Base-by-base conservation (phyloP, 1,140 invertebrate genomes). In the Mizuhopecten yessoensis region DNA sequence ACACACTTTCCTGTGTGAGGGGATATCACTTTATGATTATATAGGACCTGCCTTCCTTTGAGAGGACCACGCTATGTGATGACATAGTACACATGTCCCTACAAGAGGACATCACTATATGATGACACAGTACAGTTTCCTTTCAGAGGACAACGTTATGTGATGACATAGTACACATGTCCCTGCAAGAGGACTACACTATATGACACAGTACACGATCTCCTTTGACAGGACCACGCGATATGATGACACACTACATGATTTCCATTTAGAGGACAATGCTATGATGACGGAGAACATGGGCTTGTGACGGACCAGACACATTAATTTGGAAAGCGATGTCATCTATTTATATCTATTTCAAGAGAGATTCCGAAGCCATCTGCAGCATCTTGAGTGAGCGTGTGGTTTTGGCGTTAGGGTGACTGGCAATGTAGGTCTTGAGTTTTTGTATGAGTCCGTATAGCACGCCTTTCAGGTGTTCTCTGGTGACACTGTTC, bases 361-460 rank as follows among this genome's bases (percentile, higher is more conserved):
- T 94, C 0, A 96, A 88, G 10, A 96, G 88, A 5, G 96, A 95
- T 86, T 98, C 97, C 5, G 98, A 97, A 57, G 98, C 98, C 98
- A 98, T 98, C 89, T 98, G 97, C 75, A 99, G 97, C 97, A 99
- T 98, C 94, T 97, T 97, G 94, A 99, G 97, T 92, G 97, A 97
- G 86, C 97, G 93, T 57, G 97, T 97, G 86, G 98, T 97, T 94
- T 97, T 97, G 95, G 98, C 97, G 89, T 97, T 97, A 0, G 98
- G 98, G 96, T 98, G 97, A 10, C 97, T 96, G 23, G 97, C 94
- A 11, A 98, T 97, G 95, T 98, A 99, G 11, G 97, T 92, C 89
- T 97, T 96, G 42, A 99, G 97, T 96, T 98, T 98, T 94, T 97
- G 97, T 94, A 98, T 97, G 23, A 99, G 97, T 92, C 98, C 98